A percentile compares a stretch with the other conserved stretches of the same genome.
These are phyloP conservation scores for Cremastinae sp. DNA, from an alignment of 2,888 invertebrate genomes.

Conservation along the genomic window DNA sequence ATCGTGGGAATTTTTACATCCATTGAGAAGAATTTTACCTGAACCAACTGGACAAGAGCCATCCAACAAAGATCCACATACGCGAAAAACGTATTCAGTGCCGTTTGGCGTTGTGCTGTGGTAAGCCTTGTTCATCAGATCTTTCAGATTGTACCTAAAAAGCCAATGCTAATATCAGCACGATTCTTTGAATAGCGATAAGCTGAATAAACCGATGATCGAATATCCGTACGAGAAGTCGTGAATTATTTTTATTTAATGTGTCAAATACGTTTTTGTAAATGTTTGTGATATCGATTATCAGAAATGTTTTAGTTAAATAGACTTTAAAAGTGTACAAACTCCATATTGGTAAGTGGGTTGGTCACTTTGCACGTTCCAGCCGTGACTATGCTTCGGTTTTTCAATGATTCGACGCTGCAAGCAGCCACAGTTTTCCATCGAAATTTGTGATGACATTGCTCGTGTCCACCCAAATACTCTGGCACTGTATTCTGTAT, in stretches of 20 bases:
- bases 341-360: conserved; percentile 70
- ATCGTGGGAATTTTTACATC: neutral
- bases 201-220: neutral
- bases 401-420: conserved; percentile 66
- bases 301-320: neutral
- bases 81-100: conserved; percentile 67
- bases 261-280: neutral
- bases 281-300: conserved; percentile 7
- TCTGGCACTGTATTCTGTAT: conserved; percentile 70
- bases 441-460: conserved; percentile 70
- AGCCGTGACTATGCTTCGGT: conserved; percentile 65
- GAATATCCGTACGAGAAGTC: neutral
- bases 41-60: conserved; percentile 63
- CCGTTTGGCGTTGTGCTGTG: conserved; percentile 51
- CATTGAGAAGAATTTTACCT: conserved; percentile 61
- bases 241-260: neutral
- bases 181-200: neutral
- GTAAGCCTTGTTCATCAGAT: conserved; percentile 67
- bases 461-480: conserved; percentile 66
- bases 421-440: conserved; percentile 75
- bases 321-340: conserved; percentile 7
- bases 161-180: conserved; percentile 18
- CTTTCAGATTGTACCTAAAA: conserved; percentile 70
- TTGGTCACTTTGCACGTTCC: conserved; percentile 69
- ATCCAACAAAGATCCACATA: conserved; percentile 67